A percentile compares a stretch with the other conserved stretches of the same genome.
phyloP scores from a whole-genome alignment of 2,888 invertebrate species.

The Dolichopus griseipennis region DNA sequence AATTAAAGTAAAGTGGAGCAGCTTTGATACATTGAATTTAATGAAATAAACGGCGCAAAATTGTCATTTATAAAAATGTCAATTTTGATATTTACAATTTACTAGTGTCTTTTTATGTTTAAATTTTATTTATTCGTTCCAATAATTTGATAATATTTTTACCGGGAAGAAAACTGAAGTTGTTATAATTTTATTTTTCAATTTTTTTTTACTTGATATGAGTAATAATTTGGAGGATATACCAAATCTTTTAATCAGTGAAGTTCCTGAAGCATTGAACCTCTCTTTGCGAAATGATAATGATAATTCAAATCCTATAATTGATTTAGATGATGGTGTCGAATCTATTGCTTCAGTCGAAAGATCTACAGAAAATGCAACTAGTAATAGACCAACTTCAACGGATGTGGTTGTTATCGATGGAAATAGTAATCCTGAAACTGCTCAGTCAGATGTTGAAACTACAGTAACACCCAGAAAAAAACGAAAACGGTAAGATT shows the following conservation, averaged over 20 bases:
- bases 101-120: too few relatives aligned
- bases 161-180: too few relatives aligned
- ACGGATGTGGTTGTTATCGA: neutral
- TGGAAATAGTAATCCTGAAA: neutral
- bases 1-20: too few relatives aligned
- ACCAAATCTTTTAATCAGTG: neutral
- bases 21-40: too few relatives aligned
- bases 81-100: too few relatives aligned
- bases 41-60: too few relatives aligned
- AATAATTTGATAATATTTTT: too few relatives aligned
- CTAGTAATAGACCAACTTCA: neutral
- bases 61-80: too few relatives aligned
- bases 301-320: neutral
- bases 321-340: neutral
- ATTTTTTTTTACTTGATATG: too few relatives aligned
- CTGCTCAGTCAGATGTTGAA: neutral
- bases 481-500: constrained; percentile 20
- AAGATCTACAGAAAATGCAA: neutral
- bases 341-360: neutral
- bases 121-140: too few relatives aligned
- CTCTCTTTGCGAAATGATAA: neutral
- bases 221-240: too few relatives aligned
- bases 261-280: neutral
- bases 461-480: constrained; percentile 7
- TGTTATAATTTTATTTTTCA: too few relatives aligned